Evolutionary conservation across 1,140 invertebrate species (phyloP).

Genomic region (Drosophila pandora): DNA sequence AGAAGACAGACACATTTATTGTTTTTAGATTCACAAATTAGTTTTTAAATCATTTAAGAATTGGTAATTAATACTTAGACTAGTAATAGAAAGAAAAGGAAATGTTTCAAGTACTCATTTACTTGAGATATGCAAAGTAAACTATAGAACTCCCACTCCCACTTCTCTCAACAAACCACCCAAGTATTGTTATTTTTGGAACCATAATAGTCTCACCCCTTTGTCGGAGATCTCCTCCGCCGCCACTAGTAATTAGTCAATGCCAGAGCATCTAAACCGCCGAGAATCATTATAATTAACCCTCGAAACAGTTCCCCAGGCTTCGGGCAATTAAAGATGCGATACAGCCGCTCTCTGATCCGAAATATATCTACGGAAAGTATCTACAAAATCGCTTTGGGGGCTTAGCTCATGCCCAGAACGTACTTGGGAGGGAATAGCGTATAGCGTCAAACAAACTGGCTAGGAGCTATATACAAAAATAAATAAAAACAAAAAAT

Average conservation of each 20-base stretch:
- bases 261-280: constrained; percentile 40
- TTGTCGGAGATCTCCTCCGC: constrained; percentile 9
- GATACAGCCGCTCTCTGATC: constrained; percentile 4
- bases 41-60: too few species aligned
- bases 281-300: constrained; percentile 70
- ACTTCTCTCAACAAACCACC: too few species aligned
- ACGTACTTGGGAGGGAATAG: constrained; percentile 27
- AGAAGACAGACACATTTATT: not conserved
- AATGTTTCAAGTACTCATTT: too few species aligned
- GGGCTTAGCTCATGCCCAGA: constrained; percentile 63
- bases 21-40: not conserved
- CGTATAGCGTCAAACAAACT: constrained; percentile 19
- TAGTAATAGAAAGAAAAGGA: too few species aligned
- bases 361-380: constrained; percentile 15
- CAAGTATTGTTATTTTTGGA: too few species aligned
- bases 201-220: constrained; percentile 12
- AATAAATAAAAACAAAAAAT: constrained; percentile 11
- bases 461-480: constrained; percentile 5
- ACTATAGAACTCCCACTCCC: too few species aligned
- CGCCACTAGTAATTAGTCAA: constrained; percentile 38
- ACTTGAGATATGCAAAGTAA: too few species aligned
- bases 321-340: constrained; percentile 34
- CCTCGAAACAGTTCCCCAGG: constrained; percentile 56
- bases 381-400: constrained; percentile 24
- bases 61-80: too few species aligned